These are phyloP conservation scores for Agriopis aurantiaria DNA, from an alignment of 2,888 invertebrate species.

Conservation along the genomic window DNA sequence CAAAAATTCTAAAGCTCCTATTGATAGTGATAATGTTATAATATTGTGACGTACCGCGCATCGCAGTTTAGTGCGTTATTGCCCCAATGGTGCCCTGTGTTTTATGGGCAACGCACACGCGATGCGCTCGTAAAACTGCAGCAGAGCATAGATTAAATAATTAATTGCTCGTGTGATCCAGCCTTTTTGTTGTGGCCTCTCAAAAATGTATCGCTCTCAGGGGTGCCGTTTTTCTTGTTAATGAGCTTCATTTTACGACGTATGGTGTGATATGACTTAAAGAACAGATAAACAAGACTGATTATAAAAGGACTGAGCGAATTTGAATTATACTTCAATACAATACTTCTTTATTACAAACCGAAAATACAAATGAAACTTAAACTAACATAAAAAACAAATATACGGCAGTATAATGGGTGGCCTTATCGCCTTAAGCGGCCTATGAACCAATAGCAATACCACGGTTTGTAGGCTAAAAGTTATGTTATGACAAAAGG, in stretches of 20 bases:
- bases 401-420: no score
- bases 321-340: no score
- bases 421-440: no score
- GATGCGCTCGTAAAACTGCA: conserved; percentile 61
- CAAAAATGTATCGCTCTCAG: conserved; percentile 38
- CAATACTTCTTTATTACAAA: no score
- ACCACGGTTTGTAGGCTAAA: no score
- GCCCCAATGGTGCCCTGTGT: conserved; percentile 46
- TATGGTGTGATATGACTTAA: background rate
- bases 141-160: conserved; percentile 56
- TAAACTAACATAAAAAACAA: no score
- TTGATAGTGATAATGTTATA: background rate
- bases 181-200: conserved; percentile 39
- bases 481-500: no score
- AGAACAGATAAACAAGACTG: background rate
- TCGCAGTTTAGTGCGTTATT: background rate
- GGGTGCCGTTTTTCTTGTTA: conserved; percentile 38
- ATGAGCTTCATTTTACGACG: conserved; percentile 29
- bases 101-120: conserved; percentile 63
- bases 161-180: conserved; percentile 55
- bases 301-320: background rate
- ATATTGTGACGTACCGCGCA: background rate
- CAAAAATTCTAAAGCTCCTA: no score
- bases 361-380: no score
- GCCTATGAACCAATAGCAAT: no score